phyloP scores from a whole-genome alignment of 2,888 invertebrate genomes.

The Ctena decussata region DNA sequence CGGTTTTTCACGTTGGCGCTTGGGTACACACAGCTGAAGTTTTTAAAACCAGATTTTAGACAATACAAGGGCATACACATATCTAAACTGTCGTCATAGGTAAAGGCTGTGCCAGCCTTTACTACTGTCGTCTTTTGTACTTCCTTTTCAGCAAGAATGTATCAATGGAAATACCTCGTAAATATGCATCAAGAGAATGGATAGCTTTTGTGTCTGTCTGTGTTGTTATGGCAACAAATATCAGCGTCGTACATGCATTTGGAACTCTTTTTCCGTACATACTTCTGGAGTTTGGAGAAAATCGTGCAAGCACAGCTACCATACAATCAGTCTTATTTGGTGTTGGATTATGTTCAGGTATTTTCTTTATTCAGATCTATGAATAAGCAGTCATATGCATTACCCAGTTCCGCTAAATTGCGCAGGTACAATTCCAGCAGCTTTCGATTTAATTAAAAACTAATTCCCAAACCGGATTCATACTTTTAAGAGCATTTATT shows the following conservation, averaged over 20 bases:
- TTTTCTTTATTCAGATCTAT: not conserved
- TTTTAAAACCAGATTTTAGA: not conserved
- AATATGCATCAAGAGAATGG: not conserved
- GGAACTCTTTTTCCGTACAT: not conserved
- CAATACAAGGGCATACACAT: not conserved
- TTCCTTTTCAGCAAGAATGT: not conserved
- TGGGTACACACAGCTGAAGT: not conserved
- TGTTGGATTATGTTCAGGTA: not conserved
- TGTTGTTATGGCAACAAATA: not conserved
- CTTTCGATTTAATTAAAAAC: too few species aligned
- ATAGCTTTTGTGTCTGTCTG: not conserved
- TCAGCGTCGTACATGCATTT: not conserved
- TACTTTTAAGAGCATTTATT: too few species aligned
- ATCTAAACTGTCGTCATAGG: not conserved
- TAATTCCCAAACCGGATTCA: too few species aligned
- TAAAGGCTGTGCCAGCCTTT: not conserved
- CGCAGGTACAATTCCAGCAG: too few species aligned
- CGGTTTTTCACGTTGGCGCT: not conserved
- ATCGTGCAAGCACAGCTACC: not conserved
- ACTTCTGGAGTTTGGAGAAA: not conserved
- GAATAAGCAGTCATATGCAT: too few species aligned
- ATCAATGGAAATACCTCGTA: not conserved
- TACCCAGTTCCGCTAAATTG: too few species aligned
- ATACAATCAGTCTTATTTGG: not conserved
- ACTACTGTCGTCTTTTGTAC: not conserved